Evolutionary conservation across 2,113 vertebrate species (phyloP).

Genomic region (Lontra canadensis): DNA sequence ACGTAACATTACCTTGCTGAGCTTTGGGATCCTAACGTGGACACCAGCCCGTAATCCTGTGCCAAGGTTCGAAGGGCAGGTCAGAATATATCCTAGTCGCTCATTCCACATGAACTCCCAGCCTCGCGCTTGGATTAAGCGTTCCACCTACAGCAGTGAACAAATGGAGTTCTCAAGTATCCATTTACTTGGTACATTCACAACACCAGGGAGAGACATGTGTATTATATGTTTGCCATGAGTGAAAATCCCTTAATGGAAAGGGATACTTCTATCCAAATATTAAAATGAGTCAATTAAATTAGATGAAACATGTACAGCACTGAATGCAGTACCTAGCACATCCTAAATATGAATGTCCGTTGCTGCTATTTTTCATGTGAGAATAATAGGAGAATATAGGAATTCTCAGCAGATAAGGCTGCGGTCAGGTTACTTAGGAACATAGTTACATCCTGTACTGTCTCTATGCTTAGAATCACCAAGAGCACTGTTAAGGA

Average conservation of each 20-base stretch:
- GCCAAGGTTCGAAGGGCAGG: slow-evolving; percentile 95
- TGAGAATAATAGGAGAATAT: background rate
- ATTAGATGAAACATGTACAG: background rate
- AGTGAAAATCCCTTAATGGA: background rate
- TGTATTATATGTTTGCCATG: background rate
- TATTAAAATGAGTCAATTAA: background rate
- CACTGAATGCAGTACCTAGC: background rate
- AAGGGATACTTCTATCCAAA: background rate
- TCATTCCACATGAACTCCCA: slow-evolving; percentile 99
- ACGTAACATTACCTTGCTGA: slow-evolving; percentile 87
- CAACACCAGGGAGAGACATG: background rate
- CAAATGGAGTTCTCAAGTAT: background rate
- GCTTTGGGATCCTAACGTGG: slow-evolving; percentile 90
- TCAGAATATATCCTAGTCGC: slow-evolving; percentile 91
- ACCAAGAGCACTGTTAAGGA: background rate
- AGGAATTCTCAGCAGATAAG: background rate
- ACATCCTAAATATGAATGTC: background rate
- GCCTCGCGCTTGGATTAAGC: slow-evolving; percentile 91
- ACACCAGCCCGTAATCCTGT: slow-evolving; percentile 94
- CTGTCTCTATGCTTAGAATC: background rate
- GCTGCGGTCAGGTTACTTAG: background rate
- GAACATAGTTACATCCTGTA: background rate
- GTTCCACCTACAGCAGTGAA: slow-evolving; percentile 87
- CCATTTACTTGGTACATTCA: background rate
- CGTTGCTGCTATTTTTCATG: background rate